Percentiles rank a stretch among this genome's conserved stretches.
Conservation (phyloP, 2,797 vertebrate species). For the Urocyon cinereoargenteus region DNA sequence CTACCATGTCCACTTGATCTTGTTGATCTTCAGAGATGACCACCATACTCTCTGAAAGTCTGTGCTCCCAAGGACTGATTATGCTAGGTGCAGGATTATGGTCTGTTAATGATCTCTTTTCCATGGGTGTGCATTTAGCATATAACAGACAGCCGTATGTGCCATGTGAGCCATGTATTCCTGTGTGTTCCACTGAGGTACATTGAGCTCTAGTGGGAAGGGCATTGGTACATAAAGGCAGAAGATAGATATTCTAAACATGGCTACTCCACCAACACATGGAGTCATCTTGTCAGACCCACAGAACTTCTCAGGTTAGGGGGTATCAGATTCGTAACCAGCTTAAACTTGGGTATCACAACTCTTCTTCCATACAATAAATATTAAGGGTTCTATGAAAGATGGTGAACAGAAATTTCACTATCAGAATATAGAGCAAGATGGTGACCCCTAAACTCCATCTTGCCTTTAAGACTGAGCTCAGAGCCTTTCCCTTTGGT, state of each 20-base stretch:
- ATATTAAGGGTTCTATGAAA: not conserved
- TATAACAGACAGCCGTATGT: not conserved
- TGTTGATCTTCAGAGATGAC: not conserved
- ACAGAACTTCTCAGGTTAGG: not conserved
- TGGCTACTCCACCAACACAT: not conserved
- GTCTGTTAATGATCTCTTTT: not conserved
- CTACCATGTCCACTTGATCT: not conserved
- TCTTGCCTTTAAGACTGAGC: not conserved
- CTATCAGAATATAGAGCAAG: not conserved
- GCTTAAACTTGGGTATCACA: not conserved
- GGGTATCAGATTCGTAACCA: not conserved
- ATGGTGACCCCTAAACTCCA: not conserved
- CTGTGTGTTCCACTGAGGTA: not conserved
- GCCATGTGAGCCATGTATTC: not conserved
- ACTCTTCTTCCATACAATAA: conserved; percentile 10
- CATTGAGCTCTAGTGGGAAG: not conserved
- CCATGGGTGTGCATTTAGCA: not conserved
- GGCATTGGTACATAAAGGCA: not conserved
- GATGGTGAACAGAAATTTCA: not conserved
- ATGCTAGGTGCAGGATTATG: not conserved
- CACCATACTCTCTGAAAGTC: not conserved
- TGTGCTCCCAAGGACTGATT: not conserved
- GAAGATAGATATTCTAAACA: not conserved
- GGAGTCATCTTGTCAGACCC: not conserved
- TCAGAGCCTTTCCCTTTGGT: conserved; percentile 1